These are phyloP conservation scores for Sardinella longiceps DNA, from an alignment of 2,797 vertebrate genomes.

Conservation along the genomic window DNA sequence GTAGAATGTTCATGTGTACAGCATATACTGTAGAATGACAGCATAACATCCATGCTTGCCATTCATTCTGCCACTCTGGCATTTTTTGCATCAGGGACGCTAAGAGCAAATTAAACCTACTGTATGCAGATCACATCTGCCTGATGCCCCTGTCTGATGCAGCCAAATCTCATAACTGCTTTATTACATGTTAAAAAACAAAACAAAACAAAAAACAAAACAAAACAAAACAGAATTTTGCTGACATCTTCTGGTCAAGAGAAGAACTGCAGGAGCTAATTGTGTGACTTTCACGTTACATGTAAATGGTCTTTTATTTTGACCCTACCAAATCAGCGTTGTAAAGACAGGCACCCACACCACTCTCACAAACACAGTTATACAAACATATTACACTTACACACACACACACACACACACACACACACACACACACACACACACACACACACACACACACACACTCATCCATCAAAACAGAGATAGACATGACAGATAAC, in stretches of 20 bases:
- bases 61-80: not conserved
- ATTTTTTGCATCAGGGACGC: not conserved
- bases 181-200: not conserved
- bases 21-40: not conserved
- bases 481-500: not conserved
- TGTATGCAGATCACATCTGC: not conserved
- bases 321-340: too few relatives aligned
- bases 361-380: not conserved
- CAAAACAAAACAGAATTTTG: not conserved
- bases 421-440: not conserved
- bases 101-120: not conserved
- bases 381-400: too few relatives aligned
- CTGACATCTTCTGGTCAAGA: conserved; percentile 8
- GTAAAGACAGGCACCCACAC: not conserved
- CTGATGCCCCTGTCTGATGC: not conserved
- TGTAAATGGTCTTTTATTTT: too few relatives aligned
- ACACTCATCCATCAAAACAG: not conserved
- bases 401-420: not conserved
- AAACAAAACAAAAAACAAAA: not conserved
- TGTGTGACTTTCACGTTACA: too few relatives aligned
- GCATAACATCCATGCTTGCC: not conserved
- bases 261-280: not conserved
- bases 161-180: not conserved
- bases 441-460: not conserved
- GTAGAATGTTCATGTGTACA: too few relatives aligned